Percentiles rank a stretch among this genome's conserved stretches.
Conservation (phyloP, 2,888 invertebrate species). For the Kryphioiulus occultus region DNA sequence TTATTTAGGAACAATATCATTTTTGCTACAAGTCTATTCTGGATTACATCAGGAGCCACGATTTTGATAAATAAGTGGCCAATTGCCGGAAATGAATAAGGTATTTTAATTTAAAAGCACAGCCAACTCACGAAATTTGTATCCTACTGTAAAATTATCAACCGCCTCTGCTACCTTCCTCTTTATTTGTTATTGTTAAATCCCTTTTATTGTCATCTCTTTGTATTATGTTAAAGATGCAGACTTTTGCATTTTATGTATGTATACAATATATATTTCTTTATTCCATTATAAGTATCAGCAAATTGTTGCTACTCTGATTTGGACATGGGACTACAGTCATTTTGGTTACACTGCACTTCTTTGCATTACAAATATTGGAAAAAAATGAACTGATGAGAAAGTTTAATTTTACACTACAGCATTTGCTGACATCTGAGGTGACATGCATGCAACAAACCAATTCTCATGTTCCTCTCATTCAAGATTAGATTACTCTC, state of each 20-base stretch:
- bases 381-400: no score
- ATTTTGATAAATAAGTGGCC: slow-evolving; percentile 42
- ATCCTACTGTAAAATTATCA: background rate
- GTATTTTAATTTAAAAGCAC: background rate
- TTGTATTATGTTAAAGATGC: background rate
- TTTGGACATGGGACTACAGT: background rate
- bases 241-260: background rate
- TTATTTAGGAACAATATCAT: slow-evolving; percentile 85
- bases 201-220: background rate
- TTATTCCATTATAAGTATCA: background rate
- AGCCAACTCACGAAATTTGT: background rate
- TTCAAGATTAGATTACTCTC: no score
- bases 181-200: slow-evolving; percentile 9
- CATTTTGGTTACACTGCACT: background rate
- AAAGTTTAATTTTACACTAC: no score
- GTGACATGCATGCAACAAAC: no score
- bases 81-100: background rate
- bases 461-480: no score
- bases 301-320: background rate
- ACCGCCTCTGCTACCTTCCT: background rate
- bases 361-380: background rate
- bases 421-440: no score
- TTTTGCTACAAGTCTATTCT: slow-evolving; percentile 88
- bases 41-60: slow-evolving; percentile 54
- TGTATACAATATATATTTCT: background rate